Base-by-base conservation (phyloP, 2,797 vertebrate species). In the Cercopithecus mitis region DNA sequence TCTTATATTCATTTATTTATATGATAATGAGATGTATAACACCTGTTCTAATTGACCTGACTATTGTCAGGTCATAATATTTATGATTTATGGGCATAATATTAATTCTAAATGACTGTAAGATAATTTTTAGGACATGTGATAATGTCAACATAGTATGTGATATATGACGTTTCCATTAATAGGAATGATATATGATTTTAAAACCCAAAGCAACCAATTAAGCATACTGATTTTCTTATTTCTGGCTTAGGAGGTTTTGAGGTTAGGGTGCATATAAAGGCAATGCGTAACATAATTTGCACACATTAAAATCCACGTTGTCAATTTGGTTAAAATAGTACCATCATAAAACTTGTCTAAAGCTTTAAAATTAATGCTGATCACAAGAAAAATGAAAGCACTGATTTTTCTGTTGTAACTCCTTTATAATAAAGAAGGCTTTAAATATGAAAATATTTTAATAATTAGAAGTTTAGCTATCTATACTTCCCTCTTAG, bases 341-440 rank as follows among this genome's bases (percentile, higher is more conserved):
- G 64, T 58, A 5, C 10, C 11, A 30, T 84, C 22, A 45, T 86
- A 73, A 73, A 85, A 50, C 10, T 13, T 67, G 4, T 33, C 90
- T 64, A 77, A 91, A 85, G 3, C 19, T 79, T 83, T 91, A 76
- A 91, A 76, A 43, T 77, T 77, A 45, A 41, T 87, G 80, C 17
- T 91, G 9, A 83, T 57, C n/a, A 70, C 10, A 57, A 85, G 72
- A 70, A 88, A 88, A 97, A 91, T 82, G 70, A 88, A 91, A 91
- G 22, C 14, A 61, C 13, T 15, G 24, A 13, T 80, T 82, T 92
- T 70, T 70, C 61, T 93, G 87, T 72, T 79, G 0, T 58, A 76
- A 70, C 87, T 95, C 96, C 47, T 73, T 94, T 89, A 91, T n/a
- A 82, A 36, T 55, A 64, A 92, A 90, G 33, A 50, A 83, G 82